phyloP scores from a whole-genome alignment of 2,888 invertebrate genomes.

The Dasypolia templi region DNA sequence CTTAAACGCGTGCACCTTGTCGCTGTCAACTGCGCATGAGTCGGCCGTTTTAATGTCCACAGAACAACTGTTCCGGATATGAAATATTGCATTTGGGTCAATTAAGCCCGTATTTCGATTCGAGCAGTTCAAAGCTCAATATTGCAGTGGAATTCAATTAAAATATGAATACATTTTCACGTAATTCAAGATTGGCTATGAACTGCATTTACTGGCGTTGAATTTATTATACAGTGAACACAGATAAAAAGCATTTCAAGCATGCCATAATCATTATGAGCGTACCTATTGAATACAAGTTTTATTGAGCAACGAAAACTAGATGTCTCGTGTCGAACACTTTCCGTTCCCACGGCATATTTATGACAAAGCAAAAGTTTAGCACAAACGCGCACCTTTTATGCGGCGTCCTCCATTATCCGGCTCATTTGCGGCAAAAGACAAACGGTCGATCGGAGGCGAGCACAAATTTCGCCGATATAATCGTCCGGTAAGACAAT shows the following conservation, averaged over 20 bases:
- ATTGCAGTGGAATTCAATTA: conserved; percentile 55
- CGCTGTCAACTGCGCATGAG: conserved; percentile 65
- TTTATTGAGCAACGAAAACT: conserved; percentile 64
- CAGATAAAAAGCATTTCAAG: conserved; percentile 32
- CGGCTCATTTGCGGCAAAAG: conserved; percentile 89
- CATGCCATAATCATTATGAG: conserved; percentile 18
- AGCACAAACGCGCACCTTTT: conserved; percentile 84
- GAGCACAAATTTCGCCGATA: conserved; percentile 89
- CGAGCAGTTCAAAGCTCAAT: conserved; percentile 58
- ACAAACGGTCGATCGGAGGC: conserved; percentile 86
- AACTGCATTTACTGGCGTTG: conserved; percentile 12
- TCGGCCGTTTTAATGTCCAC: conserved; percentile 55
- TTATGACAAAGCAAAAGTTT: conserved; percentile 88
- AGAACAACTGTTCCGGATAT: conserved; percentile 55
- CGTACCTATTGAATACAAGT: conserved; percentile 47
- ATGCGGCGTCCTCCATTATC: conserved; percentile 83
- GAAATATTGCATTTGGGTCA: conserved; percentile 62
- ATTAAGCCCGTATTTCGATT: conserved; percentile 54
- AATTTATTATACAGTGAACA: conserved; percentile 32
- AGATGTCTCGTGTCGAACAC: conserved; percentile 60
- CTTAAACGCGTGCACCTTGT: conserved; percentile 78
- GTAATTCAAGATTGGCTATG: conserved; percentile 26
- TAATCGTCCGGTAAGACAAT: conserved; percentile 86
- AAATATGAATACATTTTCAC: conserved; percentile 48
- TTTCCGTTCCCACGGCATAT: conserved; percentile 85